These are phyloP conservation scores for Calameuta idolon DNA, from an alignment of 2,888 invertebrate genomes.

Conservation along the genomic window DNA sequence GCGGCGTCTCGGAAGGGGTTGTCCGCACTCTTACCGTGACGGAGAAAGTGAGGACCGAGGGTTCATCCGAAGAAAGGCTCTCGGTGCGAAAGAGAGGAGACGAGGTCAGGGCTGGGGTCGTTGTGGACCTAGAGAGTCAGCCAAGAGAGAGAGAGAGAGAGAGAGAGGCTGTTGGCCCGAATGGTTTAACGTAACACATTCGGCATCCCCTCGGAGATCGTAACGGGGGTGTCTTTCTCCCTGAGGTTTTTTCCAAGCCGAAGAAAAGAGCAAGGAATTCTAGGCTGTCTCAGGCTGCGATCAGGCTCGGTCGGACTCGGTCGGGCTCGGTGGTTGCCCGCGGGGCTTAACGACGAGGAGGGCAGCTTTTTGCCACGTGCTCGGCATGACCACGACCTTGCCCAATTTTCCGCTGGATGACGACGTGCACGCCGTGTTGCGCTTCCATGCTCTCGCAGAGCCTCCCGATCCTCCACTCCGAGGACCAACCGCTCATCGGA, in stretches of 20 bases:
- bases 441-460: neutral
- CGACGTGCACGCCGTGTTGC: neutral
- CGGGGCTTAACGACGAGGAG: slow-evolving; percentile 17
- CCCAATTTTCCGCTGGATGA: slow-evolving; percentile 31
- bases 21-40: slow-evolving; percentile 16
- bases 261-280: slow-evolving; percentile 45
- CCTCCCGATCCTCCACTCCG: neutral
- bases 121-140: neutral
- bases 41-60: too few relatives aligned
- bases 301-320: neutral
- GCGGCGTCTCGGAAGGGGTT: slow-evolving; percentile 14
- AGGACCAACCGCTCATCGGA: neutral
- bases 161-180: neutral
- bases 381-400: slow-evolving; percentile 36
- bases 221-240: slow-evolving; percentile 35
- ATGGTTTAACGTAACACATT: neutral
- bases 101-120: neutral
- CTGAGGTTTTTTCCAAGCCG: slow-evolving; percentile 19
- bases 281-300: slow-evolving; percentile 46
- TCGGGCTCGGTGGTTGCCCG: neutral
- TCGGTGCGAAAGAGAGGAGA: neutral
- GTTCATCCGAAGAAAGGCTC: neutral
- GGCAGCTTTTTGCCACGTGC: slow-evolving; percentile 57
- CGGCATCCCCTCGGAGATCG: slow-evolving; percentile 8
- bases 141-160: neutral